Base-by-base conservation (phyloP, 2,888 invertebrate species). In the Papilio elwesi region DNA sequence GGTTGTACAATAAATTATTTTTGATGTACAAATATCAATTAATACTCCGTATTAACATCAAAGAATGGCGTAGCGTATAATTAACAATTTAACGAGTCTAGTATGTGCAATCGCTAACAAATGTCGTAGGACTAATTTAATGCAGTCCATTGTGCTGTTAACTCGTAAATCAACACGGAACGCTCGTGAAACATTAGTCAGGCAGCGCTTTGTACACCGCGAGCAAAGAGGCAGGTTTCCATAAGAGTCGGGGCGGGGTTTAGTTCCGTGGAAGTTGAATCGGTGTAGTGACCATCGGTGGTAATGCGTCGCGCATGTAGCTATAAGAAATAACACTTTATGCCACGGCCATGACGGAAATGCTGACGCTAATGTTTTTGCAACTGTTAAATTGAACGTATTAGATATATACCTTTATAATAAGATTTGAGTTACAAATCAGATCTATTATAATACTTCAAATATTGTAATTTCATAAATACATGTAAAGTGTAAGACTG, bases 251-350 rank as follows among this genome's bases (percentile, higher is more conserved):
- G 53, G 70, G 68, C 77, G 62, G 74, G 78, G 75, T 74, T 71
- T 71, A 76, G 71, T 80, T 81, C 81, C 81, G 81, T 79, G 62
- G 63, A 70, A 48, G 76, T 77, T 82, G 80, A 82, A 78, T 82
- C 82, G 81, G 77, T 77, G 7, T 63, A 63, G 38, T 71, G 63
- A 71, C 57, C 65, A 52, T 70, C 65, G 52, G 8, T 1, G 59
- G 48, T 69, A 70, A 73, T 57, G 59, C 57, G 16, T 62, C 59
- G 43, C 59, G 36, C n/a, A 36, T 15, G 26, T 26, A 2, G 38
- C 48, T 66, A 49, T 66, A 53, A 57, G 55, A 68, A 57, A 57
- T 68, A 57, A 7, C 38, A 48, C 47, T 36, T 65, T 51, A 65
- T 51, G 36, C 10, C 16, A 49, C 15, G 38, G 26, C 38, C 49